phyloP scores from a whole-genome alignment of 2,797 vertebrate genomes.

The Syngnathus acus region DNA sequence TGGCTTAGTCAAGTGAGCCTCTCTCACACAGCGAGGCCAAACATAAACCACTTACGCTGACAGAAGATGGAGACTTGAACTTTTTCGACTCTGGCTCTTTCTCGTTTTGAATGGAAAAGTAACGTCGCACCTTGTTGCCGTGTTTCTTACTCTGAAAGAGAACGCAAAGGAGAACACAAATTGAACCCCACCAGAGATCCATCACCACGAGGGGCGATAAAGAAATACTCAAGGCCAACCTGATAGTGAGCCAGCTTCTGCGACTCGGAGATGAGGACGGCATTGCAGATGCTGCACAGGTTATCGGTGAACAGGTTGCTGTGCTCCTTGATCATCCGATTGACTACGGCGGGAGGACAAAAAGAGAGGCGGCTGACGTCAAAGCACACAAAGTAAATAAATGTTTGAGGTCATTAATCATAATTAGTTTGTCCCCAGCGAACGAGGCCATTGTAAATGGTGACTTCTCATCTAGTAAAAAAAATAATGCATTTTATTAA shows the following conservation, averaged over 20 bases:
- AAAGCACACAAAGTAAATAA: not conserved
- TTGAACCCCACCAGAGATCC: no score
- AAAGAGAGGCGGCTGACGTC: constrained; percentile 16
- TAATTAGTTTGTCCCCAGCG: no score
- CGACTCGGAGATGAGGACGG: constrained; percentile 89
- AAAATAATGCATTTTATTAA: no score
- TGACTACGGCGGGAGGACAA: constrained; percentile 64
- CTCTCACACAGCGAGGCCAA: no score
- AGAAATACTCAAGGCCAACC: constrained; percentile 60
- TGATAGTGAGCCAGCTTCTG: constrained; percentile 94
- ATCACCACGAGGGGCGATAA: no score
- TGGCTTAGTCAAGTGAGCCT: not conserved
- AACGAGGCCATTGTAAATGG: no score
- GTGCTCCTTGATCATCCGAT: constrained; percentile 86
- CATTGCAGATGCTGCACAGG: constrained; percentile 92
- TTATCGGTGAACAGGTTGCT: constrained; percentile 86
- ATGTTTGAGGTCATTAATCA: no score
- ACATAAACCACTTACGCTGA: constrained; percentile 50
- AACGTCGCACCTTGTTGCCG: constrained; percentile 90
- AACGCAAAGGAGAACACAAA: not conserved
- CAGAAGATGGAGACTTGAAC: constrained; percentile 46
- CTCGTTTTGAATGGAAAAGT: constrained; percentile 77
- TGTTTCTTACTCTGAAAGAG: constrained; percentile 90
- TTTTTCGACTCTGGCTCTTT: constrained; percentile 71
- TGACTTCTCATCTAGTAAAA: no score